These are phyloP conservation scores for Drosophila pectinifera DNA, from an alignment of 1,140 invertebrate species.

Conservation along the genomic window DNA sequence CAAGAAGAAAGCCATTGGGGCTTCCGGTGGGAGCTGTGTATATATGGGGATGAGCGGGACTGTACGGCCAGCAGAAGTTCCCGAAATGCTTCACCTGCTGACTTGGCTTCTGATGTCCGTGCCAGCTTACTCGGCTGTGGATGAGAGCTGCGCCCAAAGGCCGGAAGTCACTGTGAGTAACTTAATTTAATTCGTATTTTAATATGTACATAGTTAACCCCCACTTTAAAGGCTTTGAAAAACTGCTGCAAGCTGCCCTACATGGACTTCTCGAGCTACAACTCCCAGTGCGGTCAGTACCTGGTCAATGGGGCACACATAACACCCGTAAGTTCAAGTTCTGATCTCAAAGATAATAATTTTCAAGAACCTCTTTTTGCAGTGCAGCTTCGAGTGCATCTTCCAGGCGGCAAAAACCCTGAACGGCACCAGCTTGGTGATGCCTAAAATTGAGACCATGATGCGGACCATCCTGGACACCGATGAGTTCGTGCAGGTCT, in stretches of 20 bases:
- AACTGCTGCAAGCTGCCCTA: slow-evolving; percentile 45
- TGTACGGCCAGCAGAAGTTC: background rate
- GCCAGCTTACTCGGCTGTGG: slow-evolving; percentile 4
- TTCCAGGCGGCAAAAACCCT: slow-evolving; percentile 24
- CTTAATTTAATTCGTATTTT: too few relatives aligned
- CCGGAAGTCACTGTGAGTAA: slow-evolving; percentile 43
- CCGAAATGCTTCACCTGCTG: slow-evolving; percentile 24
- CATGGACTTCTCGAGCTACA: slow-evolving; percentile 12
- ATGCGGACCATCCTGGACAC: slow-evolving; percentile 19
- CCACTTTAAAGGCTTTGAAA: slow-evolving; percentile 23
- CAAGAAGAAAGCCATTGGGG: slow-evolving; percentile 12
- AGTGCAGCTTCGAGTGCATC: slow-evolving; percentile 58
- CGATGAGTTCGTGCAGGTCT: slow-evolving; percentile 21
- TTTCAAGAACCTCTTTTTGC: background rate
- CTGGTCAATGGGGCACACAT: slow-evolving; percentile 30
- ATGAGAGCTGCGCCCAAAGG: slow-evolving; percentile 16
- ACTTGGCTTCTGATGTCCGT: slow-evolving; percentile 9
- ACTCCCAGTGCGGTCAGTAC: slow-evolving; percentile 39
- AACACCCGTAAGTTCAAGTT: slow-evolving; percentile 30
- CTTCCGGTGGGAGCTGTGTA: slow-evolving; percentile 20
- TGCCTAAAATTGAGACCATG: slow-evolving; percentile 43
- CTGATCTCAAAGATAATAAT: background rate
- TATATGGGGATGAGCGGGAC: slow-evolving; percentile 9
- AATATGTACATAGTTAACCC: background rate
- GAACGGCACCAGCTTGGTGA: slow-evolving; percentile 40